Evolutionary conservation across 2,797 vertebrate species (phyloP), one percentile per base, ranked within the genome.

Genomic region (Botia almorhae): DNA sequence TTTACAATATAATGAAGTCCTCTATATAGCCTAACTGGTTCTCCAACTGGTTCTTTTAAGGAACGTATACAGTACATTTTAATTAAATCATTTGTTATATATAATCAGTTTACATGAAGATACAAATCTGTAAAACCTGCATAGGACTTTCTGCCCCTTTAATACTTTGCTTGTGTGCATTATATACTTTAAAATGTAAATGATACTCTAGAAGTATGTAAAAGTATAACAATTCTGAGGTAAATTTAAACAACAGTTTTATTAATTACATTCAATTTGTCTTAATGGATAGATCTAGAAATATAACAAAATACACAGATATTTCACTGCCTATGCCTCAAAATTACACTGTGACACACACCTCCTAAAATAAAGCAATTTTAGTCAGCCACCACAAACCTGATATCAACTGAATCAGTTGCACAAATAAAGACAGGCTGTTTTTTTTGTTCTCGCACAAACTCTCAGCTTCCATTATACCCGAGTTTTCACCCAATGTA

Each of bases 381-480:
- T 58, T 77, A 81, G 88, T 89, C 89, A 89, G 91, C 87, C 89
- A 68, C 14, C 63, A 68, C 65, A 81, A 87, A 90, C 90, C 89
- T 39, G 63, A 86, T 85, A 88, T 86, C 85, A 89, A 83, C 33
- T 74, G 83, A 89, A 91, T 89, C 91, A 92, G 71, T 82, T 88
- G 87, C 88, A 83, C 82, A 87, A 43, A 67, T 81, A 89, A 90
- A 89, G 76, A 23, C 74, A 23, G 64, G 71, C 68, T 72, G 78
- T n/a, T 63, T 51, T 58, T 67, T 86, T 83, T 65, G 83, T 86
- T 76, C 82, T 82, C 87, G 83, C 84, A 82, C 19, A 80, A 87
- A 88, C 87, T 90, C 90, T 91, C 55, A 92, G 90, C 90, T 84
- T 86, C 86, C 87, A 88, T 90, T 91, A 91, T 88, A 90, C 85